Evolutionary conservation across 2,888 invertebrate genomes (phyloP).

Genomic region (Tenthredo scrophulariae): DNA sequence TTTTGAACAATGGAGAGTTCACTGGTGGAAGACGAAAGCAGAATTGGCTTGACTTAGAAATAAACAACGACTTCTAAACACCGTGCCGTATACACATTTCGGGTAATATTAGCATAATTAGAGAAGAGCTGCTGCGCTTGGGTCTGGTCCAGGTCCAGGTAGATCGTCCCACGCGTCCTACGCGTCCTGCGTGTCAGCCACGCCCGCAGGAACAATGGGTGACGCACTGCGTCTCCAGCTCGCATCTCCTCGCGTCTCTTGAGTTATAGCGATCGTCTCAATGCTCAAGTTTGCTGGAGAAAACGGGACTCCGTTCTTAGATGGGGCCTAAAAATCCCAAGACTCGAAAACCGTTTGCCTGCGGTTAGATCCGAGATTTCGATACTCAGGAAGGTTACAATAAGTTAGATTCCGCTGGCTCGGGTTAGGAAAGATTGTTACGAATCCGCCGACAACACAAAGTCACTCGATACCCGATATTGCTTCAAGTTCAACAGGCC

Average conservation of each 20-base stretch:
- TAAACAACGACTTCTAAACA: slow-evolving; percentile 44
- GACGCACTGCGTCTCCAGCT: slow-evolving; percentile 47
- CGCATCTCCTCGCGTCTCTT: slow-evolving; percentile 36
- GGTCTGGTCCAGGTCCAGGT: slow-evolving; percentile 48
- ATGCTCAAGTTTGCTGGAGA: slow-evolving; percentile 39
- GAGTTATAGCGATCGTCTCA: slow-evolving; percentile 52
- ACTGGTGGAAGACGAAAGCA: not conserved
- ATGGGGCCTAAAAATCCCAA: not conserved
- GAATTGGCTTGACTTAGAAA: slow-evolving; percentile 31
- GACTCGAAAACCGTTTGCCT: slow-evolving; percentile 28
- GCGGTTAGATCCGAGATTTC: slow-evolving; percentile 48
- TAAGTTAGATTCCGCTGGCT: slow-evolving; percentile 27
- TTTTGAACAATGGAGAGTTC: slow-evolving; percentile 24
- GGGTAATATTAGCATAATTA: slow-evolving; percentile 50
- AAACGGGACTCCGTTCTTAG: slow-evolving; percentile 29
- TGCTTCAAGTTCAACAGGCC: not conserved
- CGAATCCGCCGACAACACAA: slow-evolving; percentile 21
- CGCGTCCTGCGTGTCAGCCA: slow-evolving; percentile 53
- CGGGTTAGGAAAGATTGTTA: slow-evolving; percentile 6
- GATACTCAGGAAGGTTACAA: slow-evolving; percentile 32
- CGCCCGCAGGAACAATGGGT: slow-evolving; percentile 53
- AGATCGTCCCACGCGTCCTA: slow-evolving; percentile 52
- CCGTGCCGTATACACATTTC: slow-evolving; percentile 41
- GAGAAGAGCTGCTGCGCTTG: slow-evolving; percentile 38
- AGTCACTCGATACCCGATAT: slow-evolving; percentile 32